phyloP scores from a whole-genome alignment of 2,888 invertebrate genomes.

The Cotesia congregata region DNA sequence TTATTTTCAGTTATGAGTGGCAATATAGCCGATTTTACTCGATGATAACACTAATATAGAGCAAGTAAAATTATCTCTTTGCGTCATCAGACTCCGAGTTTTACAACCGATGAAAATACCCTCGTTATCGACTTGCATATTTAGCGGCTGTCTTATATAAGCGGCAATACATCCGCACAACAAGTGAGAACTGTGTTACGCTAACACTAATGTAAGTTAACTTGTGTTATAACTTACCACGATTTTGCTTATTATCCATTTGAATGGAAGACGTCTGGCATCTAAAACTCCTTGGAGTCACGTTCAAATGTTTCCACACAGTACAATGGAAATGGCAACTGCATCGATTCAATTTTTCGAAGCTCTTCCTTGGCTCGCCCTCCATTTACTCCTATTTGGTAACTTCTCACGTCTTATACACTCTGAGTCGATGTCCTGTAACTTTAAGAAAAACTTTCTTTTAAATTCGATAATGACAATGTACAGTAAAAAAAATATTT shows the following conservation, averaged over 20 bases:
- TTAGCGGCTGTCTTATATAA: neutral
- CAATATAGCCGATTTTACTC: neutral
- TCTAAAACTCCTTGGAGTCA: constrained; percentile 14
- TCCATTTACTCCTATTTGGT: neutral
- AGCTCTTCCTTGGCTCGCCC: neutral
- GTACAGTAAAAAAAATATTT: too few relatives aligned
- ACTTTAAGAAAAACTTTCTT: too few relatives aligned
- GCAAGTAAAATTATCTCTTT: neutral
- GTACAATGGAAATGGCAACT: constrained; percentile 19
- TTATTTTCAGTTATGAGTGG: neutral
- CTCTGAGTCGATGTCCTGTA: neutral
- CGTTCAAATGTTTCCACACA: constrained; percentile 18
- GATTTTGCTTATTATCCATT: constrained; percentile 13
- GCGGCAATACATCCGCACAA: neutral
- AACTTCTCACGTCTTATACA: constrained; percentile 10
- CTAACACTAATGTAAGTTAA: constrained; percentile 11
- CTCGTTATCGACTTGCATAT: neutral
- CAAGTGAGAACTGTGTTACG: neutral
- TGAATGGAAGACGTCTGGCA: constrained; percentile 15
- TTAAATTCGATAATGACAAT: too few relatives aligned
- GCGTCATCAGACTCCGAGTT: neutral
- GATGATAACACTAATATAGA: neutral
- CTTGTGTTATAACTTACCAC: constrained; percentile 11
- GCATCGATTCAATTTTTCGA: neutral
- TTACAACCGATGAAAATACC: neutral